Evolutionary conservation across 2,113 vertebrate species (phyloP), one percentile per base, ranked within the genome.

Genomic region (Hemichromis elongatus): DNA sequence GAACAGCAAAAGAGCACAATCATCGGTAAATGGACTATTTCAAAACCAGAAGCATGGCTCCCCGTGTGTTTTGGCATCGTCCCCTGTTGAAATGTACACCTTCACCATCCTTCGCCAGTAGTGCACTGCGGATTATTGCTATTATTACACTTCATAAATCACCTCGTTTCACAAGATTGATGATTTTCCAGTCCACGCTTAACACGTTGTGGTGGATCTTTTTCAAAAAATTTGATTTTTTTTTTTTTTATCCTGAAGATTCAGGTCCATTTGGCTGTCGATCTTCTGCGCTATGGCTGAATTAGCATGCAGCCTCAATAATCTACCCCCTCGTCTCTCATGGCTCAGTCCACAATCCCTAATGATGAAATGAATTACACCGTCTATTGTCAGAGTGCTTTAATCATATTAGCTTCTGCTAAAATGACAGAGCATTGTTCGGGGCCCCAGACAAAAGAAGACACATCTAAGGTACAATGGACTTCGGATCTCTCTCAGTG

Each of bases 391-490:
- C 93, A 90, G 92, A 95, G 93, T 88, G 88, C 94, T 96, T 96
- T 95, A 96, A 96, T 96, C 95, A 94, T 95, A 95, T 95, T 95
- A 93, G 90, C 92, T 92, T 94, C 86, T 92, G 94, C 90, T 93
- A 94, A 95, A 95, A 93, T 94, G 95, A 94, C 93, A 88, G 94
- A 93, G 90, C 92, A 94, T 95, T 95, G 94, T 95, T 96, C 95
- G 86, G 89, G 83, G 78, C 90, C 92, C 91, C 92, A 95, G 94
- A 96, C 94, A 96, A 94, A 95, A 95, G 94, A 84, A 93, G 93
- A 94, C 94, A 95, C 94, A 96, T 96, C 95, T 94, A 88, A 95
- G 93, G 92, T 94, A 96, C 95, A 96, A 96, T 95, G 93, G 95
- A 93, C 90, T 87, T 88, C 42, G 85, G 92, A 94, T 96, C 94